Evolutionary conservation across 2,888 invertebrate genomes (phyloP), one percentile per base, ranked within the genome.

Genomic region (Phlogophora meticulosa): DNA sequence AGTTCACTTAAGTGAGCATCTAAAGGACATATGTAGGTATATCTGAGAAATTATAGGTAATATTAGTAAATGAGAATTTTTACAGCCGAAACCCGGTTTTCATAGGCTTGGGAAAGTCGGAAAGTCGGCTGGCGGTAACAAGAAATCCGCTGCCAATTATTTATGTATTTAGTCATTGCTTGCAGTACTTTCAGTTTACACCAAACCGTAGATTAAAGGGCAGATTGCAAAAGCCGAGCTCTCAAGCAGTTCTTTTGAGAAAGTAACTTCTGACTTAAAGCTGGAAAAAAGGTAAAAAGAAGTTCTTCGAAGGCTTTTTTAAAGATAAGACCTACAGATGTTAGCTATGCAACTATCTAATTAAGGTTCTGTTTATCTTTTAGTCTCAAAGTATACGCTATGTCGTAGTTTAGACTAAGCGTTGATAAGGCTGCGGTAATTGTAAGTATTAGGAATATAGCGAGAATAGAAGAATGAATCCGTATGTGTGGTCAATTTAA

Each of bases 291-390:
- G 32, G 11, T 20, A 9, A n/a, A 1, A 52, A 51, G 11, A 20
- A 17, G 15, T 56, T 52, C 55, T 56, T 51, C 0, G n/a, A 62
- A 72, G 53, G 40, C 51, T 60, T 58, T 36, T 38, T 34, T 15
- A 40, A 49, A 36, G 42, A 70, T 34, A 65, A 42, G 24, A 10
- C 15, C 36, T 42, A 48, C 55, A 53, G 28, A 28, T 43, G 42
- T 51, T 43, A 7, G 17, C 13, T 38, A 22, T 24, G 42, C 62
- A 34, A 45, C 24, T 28, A 64, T 34, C n/a, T 73, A 34, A 73
- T 48, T 63, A 13, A 53, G 53, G 32, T 72, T 72, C 13, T 63
- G 36, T 53, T 48, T 69, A 63, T 52, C 22, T 53, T 70, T 36
- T 4, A 20, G 36, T 13, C 11, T 36, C 38, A 34, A 10, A 22